Evolutionary conservation across 2,888 invertebrate species (phyloP), one percentile per base, ranked within the genome.

Genomic region (Protonemura montana): DNA sequence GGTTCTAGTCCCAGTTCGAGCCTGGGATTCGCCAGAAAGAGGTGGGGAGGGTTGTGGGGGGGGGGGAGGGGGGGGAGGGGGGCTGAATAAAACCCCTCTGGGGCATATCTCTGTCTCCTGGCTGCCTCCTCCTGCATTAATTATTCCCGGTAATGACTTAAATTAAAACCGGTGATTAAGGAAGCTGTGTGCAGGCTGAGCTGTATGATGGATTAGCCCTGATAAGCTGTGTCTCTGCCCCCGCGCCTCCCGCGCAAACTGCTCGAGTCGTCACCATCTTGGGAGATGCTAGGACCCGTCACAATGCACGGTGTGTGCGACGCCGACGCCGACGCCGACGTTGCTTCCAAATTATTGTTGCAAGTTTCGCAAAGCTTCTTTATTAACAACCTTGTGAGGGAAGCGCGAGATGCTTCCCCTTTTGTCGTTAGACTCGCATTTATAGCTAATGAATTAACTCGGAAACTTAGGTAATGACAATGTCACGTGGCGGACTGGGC

Each of bases 141-240:
- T 90, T 90, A 90, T 89, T 89, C 89, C 88, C 89, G 89, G 89
- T 90, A 91, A 90, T 90, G 90, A 89, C 89, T 90, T 89, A 89
- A 90, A 90, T 90, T 91, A 90, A 90, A 87, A 87, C 86, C 85
- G 86, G 87, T 87, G 87, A 87, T 87, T 87, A 87, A 86, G 87
- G 86, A 87, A 87, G 83, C 84, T 87, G 81, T 85, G 82, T 77
- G 81, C 85, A 77, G n/a, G 80, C 35, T 35, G 35, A 81, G 59
- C 41, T 80, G 77, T 78, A 87, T 85, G 87, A 87, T 87, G 76
- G 87, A 87, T 87, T 87, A 87, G 82, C 76, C 41, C 85, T 85
- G 84, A 84, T 84, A 84, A 84, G 84, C 84, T 59, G 26, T 26
- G 27, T n/a, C n/a, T n/a, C n/a, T n/a, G n/a, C n/a, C 26, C 84